These are phyloP conservation scores for Chrysopa pallens DNA, from an alignment of 1,140 invertebrate species.

Conservation along the genomic window DNA sequence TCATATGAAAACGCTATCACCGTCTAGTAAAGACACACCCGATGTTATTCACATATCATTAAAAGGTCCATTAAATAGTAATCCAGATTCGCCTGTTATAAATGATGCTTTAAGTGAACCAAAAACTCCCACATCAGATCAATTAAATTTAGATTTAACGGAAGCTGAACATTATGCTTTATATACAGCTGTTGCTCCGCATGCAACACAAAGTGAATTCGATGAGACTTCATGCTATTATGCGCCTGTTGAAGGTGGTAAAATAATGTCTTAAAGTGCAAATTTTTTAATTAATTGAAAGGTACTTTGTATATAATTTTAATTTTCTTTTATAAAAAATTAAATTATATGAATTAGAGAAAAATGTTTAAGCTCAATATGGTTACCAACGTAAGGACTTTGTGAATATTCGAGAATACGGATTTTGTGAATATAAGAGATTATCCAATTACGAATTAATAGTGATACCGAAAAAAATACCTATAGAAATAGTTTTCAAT, in stretches of 20 bases:
- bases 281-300: too few relatives aligned
- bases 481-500: too few relatives aligned
- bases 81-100: neutral
- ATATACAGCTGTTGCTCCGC: conserved; percentile 64
- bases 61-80: conserved; percentile 25
- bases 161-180: conserved; percentile 74
- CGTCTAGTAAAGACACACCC: neutral
- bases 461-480: too few relatives aligned
- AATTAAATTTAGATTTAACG: conserved; percentile 40
- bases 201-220: conserved; percentile 68
- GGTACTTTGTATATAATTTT: too few relatives aligned
- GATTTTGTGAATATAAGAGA: too few relatives aligned
- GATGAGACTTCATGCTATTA: conserved; percentile 76
- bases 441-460: too few relatives aligned
- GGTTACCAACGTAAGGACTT: too few relatives aligned
- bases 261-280: conserved; percentile 19
- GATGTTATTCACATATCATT: conserved; percentile 38
- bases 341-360: too few relatives aligned
- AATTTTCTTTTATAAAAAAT: too few relatives aligned
- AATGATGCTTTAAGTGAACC: neutral
- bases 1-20: conserved; percentile 1
- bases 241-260: conserved; percentile 59
- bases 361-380: too few relatives aligned
- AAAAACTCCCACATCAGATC: neutral
- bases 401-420: too few relatives aligned